A percentile compares a stretch with the other conserved stretches of the same genome.
phyloP scores from a whole-genome alignment of 2,797 vertebrate genomes.

The Simalia tracyae region DNA sequence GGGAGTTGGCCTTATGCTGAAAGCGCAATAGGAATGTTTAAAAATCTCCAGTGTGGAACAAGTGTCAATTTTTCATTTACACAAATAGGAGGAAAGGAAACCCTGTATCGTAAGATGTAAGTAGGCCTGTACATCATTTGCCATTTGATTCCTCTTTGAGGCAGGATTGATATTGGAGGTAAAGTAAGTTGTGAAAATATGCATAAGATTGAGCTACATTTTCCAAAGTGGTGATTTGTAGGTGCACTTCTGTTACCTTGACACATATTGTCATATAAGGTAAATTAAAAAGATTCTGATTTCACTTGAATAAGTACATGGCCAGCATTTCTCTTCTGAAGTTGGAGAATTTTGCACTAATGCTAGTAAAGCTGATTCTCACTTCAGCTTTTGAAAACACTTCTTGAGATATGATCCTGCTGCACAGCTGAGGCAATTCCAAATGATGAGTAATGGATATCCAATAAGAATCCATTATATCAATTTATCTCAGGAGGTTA shows the following conservation, averaged over 20 bases:
- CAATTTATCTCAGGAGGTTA: background rate
- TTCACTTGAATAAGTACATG: background rate
- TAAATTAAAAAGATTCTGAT: background rate
- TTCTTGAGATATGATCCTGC: background rate
- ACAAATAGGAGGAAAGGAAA: background rate
- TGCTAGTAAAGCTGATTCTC: background rate
- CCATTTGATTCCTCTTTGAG: background rate
- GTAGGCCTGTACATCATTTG: slow-evolving; percentile 2
- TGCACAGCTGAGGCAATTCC: background rate
- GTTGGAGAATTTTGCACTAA: slow-evolving; percentile 1
- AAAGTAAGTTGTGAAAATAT: background rate
- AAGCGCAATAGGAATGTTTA: background rate
- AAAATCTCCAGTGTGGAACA: background rate
- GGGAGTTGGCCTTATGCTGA: background rate
- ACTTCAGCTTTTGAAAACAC: slow-evolving; percentile 1
- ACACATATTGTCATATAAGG: background rate
- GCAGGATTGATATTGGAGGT: background rate
- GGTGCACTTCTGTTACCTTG: background rate
- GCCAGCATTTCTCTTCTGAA: background rate
- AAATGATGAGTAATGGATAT: background rate
- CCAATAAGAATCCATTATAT: background rate
- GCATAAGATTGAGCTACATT: background rate
- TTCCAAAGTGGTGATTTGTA: background rate
- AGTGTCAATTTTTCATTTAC: background rate
- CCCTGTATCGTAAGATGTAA: background rate